phyloP scores from a whole-genome alignment of 2,113 vertebrate genomes.

The Sus scrofa region T2T-Sscrofa CM000812.6:210574001-210574500 shows the following conservation, averaged over 20 bases:
- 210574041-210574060: background rate
- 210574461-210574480: slow-evolving; percentile 24
- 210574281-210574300: background rate
- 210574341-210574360: slow-evolving; percentile 23
- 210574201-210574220: slow-evolving; percentile 78
- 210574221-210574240: slow-evolving; percentile 41
- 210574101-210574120: slow-evolving; percentile 63
- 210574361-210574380: slow-evolving; percentile 37
- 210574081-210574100: slow-evolving; percentile 25
- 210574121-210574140: slow-evolving; percentile 58
- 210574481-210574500: background rate
- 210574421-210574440: background rate
- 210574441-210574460: background rate
- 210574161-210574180: slow-evolving; percentile 68
- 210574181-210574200: slow-evolving; percentile 77
- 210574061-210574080: background rate
- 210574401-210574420: background rate
- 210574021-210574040: background rate
- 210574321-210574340: slow-evolving; percentile 4
- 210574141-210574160: slow-evolving; percentile 59
- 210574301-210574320: slow-evolving; percentile 31
- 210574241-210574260: slow-evolving; percentile 53
- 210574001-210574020: background rate
- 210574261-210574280: slow-evolving; percentile 22
- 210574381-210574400: background rate